These are phyloP conservation scores for Magallana angulata DNA, from an alignment of 1,140 invertebrate genomes.

Conservation along the genomic window DNA sequence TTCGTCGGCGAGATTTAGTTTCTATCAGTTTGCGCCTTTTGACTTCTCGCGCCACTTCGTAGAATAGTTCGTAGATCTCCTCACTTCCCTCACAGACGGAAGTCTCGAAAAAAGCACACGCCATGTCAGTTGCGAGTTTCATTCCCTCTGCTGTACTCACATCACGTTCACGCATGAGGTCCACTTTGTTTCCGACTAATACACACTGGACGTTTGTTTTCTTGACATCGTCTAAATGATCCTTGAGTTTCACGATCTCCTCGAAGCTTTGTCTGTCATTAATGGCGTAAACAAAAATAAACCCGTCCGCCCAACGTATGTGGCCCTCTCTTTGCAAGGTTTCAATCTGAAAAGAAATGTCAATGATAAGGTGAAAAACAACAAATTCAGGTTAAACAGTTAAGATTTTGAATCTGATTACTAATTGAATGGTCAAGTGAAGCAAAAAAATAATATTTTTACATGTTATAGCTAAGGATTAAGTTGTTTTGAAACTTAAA, in stretches of 20 bases:
- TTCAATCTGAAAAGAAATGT: conserved; percentile 63
- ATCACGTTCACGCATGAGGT: conserved; percentile 93
- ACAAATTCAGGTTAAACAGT: neutral
- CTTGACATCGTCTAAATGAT: conserved; percentile 85
- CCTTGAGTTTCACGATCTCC: conserved; percentile 85
- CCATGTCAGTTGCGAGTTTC: conserved; percentile 85
- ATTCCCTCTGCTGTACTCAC: conserved; percentile 92
- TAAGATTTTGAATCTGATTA: neutral
- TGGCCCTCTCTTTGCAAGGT: conserved; percentile 85
- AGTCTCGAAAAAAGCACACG: conserved; percentile 91
- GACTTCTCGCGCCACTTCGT: conserved; percentile 77
- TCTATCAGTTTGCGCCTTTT: conserved; percentile 74
- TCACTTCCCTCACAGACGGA: conserved; percentile 90
- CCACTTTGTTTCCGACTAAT: conserved; percentile 93
- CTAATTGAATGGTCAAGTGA: neutral
- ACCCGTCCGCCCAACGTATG: conserved; percentile 92
- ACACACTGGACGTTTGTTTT: conserved; percentile 83
- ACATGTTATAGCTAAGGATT: too few relatives aligned
- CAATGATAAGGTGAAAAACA: neutral
- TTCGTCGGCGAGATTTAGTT: conserved; percentile 73
- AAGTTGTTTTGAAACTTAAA: too few relatives aligned
- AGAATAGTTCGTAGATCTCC: conserved; percentile 73
- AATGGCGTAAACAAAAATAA: conserved; percentile 94
- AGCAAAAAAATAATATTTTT: too few relatives aligned
- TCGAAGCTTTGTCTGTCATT: conserved; percentile 91